Base-by-base conservation (phyloP, 2,888 invertebrate genomes). In the Stegana nigrithorax region DNA sequence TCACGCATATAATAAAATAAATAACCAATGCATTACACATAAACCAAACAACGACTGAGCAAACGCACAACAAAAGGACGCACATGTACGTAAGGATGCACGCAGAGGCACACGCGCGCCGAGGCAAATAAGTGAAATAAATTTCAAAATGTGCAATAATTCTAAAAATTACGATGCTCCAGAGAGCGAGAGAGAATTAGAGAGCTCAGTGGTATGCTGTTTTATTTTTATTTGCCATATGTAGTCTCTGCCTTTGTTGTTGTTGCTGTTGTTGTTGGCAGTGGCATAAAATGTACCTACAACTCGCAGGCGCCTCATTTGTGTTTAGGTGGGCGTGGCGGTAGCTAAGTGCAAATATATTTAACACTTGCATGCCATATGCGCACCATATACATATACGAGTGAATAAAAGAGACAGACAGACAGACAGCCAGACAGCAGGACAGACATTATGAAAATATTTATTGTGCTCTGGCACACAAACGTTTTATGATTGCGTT, bases 61-160 rank as follows among this genome's bases (percentile, higher is more conserved):
- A n/a, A n/a, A n/a, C n/a, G n/a, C n/a, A n/a, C n/a, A n/a, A n/a
- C n/a, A n/a, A n/a, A n/a, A n/a, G n/a, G n/a, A n/a, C n/a, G n/a
- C n/a, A 25, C 4, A 50, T 23, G 19, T 21, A 45, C 12, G 14
- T 45, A 21, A n/a, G n/a, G 21, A 21, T 60, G 55, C 29, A 36
- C 25, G 47, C 32, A 60, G 27, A 55, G 19, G 27, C 25, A 50
- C 23, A 55, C 45, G 53, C 23, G 45, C 26, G 14, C 26, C 14
- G 44, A 58, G 36, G 32, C 36, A 53, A 25, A 68, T 59, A 62
- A 73, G 56, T 68, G 66, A 67, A 70, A 80, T 80, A 78, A 71
- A 75, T 78, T 76, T 66, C 61, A 69, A 67, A 70, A 67, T 72
- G 69, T 68, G 69, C 65, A 72, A 73, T 77, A 72, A 75, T 74